Percentiles rank a stretch among this genome's conserved stretches.
phyloP scores from a whole-genome alignment of 2,113 vertebrate species.

The Phrynosoma platyrhinos region DNA sequence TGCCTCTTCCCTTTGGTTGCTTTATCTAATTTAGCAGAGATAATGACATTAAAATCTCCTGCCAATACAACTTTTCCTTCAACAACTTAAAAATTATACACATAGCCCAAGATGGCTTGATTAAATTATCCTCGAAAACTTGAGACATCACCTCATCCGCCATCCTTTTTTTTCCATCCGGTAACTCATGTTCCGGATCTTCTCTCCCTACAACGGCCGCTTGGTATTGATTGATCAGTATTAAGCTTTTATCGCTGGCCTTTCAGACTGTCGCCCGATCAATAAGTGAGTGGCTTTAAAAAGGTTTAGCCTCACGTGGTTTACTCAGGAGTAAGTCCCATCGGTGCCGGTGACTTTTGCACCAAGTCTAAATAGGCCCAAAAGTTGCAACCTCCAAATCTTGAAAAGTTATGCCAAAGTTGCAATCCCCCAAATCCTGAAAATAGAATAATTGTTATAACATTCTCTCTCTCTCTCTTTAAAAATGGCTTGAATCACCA shows the following conservation, averaged over 20 bases:
- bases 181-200: not conserved
- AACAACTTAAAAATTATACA: not conserved
- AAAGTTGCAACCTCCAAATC: too few species aligned
- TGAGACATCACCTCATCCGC: conserved; percentile 6
- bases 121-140: conserved; percentile 17
- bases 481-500: not conserved
- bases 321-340: not conserved
- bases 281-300: not conserved
- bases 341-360: not conserved
- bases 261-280: not conserved
- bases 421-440: too few species aligned
- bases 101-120: not conserved
- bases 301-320: too few species aligned
- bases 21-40: conserved; percentile 9
- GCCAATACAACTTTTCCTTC: not conserved
- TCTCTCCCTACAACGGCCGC: not conserved
- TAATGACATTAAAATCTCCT: conserved; percentile 17
- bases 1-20: too few species aligned
- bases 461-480: not conserved
- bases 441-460: too few species aligned
- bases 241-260: not conserved
- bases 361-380: fast-evolving
- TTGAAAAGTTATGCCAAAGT: too few species aligned
- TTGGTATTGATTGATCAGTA: not conserved
- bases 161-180: not conserved